Percentiles rank a stretch among this genome's conserved stretches.
Evolutionary conservation across 2,888 invertebrate species (phyloP).

Genomic region (Crioceris asparagi): DNA sequence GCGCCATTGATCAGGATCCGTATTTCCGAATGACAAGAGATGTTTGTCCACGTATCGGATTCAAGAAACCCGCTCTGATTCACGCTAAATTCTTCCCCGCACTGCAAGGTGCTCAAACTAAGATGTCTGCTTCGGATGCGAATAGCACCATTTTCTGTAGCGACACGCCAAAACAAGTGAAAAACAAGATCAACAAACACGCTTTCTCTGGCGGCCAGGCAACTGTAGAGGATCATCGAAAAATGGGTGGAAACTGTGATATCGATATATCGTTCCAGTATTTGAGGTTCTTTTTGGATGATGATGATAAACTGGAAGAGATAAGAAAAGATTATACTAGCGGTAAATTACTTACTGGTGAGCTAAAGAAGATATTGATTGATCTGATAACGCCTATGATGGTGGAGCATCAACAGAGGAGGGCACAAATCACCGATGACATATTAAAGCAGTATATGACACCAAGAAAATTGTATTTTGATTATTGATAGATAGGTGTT

Average conservation of each 20-base stretch:
- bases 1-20: slow-evolving; percentile 99
- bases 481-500: slow-evolving; percentile 24
- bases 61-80: slow-evolving; percentile 75
- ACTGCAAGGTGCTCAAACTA: slow-evolving; percentile 91
- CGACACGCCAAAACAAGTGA: slow-evolving; percentile 90
- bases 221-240: slow-evolving; percentile 86
- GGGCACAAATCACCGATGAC: slow-evolving; percentile 76
- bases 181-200: slow-evolving; percentile 92
- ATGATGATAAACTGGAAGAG: slow-evolving; percentile 70
- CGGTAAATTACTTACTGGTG: slow-evolving; percentile 86
- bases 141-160: slow-evolving; percentile 92
- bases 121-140: slow-evolving; percentile 95
- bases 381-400: slow-evolving; percentile 69
- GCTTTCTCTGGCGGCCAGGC: slow-evolving; percentile 95
- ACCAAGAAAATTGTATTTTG: slow-evolving; percentile 63
- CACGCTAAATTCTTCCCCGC: slow-evolving; percentile 59
- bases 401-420: slow-evolving; percentile 67
- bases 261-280: slow-evolving; percentile 95
- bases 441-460: slow-evolving; percentile 74
- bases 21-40: slow-evolving; percentile 99
- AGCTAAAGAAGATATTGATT: slow-evolving; percentile 86
- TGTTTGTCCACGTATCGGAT: slow-evolving; percentile 84
- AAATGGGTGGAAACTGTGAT: slow-evolving; percentile 87
- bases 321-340: slow-evolving; percentile 65
- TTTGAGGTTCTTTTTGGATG: slow-evolving; percentile 87